phyloP scores from a whole-genome alignment of 1,140 invertebrate genomes.

The Aphelinus atriplicis region DNA sequence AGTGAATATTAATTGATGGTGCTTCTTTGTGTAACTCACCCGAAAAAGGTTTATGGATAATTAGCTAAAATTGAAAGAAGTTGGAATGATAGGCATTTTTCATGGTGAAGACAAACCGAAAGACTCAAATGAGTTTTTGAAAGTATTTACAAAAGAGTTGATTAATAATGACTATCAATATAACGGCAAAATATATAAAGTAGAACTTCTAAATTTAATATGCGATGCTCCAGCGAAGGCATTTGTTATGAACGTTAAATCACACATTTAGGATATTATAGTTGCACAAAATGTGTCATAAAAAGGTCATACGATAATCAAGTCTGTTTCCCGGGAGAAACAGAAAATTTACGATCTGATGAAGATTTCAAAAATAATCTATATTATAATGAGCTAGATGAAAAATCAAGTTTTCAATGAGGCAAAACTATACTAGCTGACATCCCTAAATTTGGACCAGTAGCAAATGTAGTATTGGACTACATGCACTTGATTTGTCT shows the following conservation, averaged over 20 bases:
- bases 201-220: conserved; percentile 39
- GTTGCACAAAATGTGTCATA: conserved; percentile 43
- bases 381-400: conserved; percentile 26
- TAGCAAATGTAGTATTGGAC: neutral
- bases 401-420: neutral
- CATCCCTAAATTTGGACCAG: conserved; percentile 34
- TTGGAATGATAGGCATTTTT: conserved; percentile 40
- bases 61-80: too few relatives aligned
- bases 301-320: conserved; percentile 2
- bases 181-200: conserved; percentile 18
- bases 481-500: conserved; percentile 2
- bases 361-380: conserved; percentile 24
- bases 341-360: conserved; percentile 23
- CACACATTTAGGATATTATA: conserved; percentile 39
- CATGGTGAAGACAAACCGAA: conserved; percentile 33
- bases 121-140: conserved; percentile 33
- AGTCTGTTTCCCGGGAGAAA: conserved; percentile 27
- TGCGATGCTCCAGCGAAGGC: conserved; percentile 46
- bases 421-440: conserved; percentile 21
- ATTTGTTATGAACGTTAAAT: conserved; percentile 44
- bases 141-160: conserved; percentile 34
- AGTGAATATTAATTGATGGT: too few relatives aligned
- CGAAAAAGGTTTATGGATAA: too few relatives aligned
- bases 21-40: too few relatives aligned
- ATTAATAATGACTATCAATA: conserved; percentile 21